These are phyloP conservation scores for Brevimyrus niger DNA, from an alignment of 2,113 vertebrate genomes.

Conservation along the genomic window DNA sequence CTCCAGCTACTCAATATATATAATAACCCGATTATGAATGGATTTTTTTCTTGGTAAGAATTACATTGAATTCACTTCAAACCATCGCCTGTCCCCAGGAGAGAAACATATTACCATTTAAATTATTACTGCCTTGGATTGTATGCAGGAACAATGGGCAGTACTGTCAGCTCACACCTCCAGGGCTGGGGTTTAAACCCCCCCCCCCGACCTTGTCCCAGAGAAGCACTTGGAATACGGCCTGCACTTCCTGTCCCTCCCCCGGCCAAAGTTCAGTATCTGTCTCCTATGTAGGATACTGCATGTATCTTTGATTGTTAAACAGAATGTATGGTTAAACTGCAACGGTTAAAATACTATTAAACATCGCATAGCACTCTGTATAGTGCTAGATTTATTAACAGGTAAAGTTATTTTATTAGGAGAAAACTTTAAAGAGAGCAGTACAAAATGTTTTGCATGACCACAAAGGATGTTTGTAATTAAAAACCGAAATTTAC, in stretches of 20 bases:
- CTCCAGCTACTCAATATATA: neutral
- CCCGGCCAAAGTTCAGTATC: neutral
- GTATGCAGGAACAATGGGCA: neutral
- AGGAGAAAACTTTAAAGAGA: neutral
- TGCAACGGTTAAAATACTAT: neutral
- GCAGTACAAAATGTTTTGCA: neutral
- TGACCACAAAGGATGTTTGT: neutral
- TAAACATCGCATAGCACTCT: neutral
- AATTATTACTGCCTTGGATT: neutral
- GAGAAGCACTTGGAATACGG: neutral
- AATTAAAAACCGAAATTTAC: neutral
- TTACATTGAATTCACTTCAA: neutral
- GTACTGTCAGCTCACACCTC: neutral
- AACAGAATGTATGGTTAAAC: neutral
- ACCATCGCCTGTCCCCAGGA: neutral
- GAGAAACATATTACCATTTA: neutral
- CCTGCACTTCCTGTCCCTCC: neutral
- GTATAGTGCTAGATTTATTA: neutral
- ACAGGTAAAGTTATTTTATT: neutral
- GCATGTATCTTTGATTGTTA: neutral
- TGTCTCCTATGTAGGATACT: neutral
- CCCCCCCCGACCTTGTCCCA: neutral
- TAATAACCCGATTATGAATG: neutral
- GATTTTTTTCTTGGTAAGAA: neutral
- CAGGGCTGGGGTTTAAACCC: neutral